A percentile compares a stretch with the other conserved stretches of the same genome.
Evolutionary conservation across 1,140 invertebrate species (phyloP).

Genomic region (Drosophila oshimai): DNA sequence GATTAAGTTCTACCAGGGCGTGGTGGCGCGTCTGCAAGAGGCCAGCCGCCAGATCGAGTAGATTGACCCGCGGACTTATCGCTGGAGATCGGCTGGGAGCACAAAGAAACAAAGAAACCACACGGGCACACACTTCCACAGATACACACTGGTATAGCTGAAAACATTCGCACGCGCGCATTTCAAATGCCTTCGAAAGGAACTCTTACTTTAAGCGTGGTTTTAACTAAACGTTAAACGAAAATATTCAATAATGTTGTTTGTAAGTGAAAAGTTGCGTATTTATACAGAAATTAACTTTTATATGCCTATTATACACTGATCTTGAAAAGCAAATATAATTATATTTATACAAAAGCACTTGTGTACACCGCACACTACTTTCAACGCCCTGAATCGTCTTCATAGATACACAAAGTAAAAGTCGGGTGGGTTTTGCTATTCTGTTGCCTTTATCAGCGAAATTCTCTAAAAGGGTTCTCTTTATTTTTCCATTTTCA

Average conservation of each 20-base stretch:
- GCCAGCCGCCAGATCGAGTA: constrained; percentile 84
- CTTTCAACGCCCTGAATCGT: not conserved
- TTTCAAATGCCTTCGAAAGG: constrained; percentile 68
- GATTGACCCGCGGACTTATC: not conserved
- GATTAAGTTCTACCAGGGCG: constrained; percentile 95
- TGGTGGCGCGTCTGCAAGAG: constrained; percentile 87
- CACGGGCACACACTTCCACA: constrained; percentile 37
- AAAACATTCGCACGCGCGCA: constrained; percentile 76
- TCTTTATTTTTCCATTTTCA: constrained; percentile 67
- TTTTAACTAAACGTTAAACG: constrained; percentile 50
- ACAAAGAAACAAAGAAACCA: constrained; percentile 41
- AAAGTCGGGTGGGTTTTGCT: constrained; percentile 39
- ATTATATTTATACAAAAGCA: constrained; percentile 55
- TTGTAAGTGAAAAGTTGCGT: constrained; percentile 71
- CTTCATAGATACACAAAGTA: not conserved
- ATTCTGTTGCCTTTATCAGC: constrained; percentile 78
- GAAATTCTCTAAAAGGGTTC: constrained; percentile 80
- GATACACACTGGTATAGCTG: constrained; percentile 39
- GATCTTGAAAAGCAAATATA: constrained; percentile 51
- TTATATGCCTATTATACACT: constrained; percentile 64
- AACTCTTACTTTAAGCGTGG: constrained; percentile 46
- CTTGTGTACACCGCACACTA: not conserved
- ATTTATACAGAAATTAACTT: constrained; percentile 74
- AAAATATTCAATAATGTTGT: constrained; percentile 56
- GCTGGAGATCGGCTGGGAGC: constrained; percentile 39